These are phyloP conservation scores for Rhabdomys dilectus DNA, from an alignment of 2,113 vertebrate species.

Conservation along the genomic window DNA sequence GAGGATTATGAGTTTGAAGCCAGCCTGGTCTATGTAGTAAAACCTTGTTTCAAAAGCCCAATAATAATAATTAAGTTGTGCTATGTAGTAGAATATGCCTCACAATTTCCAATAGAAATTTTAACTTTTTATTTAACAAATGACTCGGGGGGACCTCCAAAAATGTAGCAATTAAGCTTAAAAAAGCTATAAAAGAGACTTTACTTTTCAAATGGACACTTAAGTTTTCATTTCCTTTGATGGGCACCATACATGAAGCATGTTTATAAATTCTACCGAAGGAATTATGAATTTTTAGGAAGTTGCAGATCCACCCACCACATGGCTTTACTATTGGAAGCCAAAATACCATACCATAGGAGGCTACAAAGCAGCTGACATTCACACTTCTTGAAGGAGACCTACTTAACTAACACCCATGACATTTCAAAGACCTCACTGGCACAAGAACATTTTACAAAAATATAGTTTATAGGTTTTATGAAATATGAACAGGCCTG, in stretches of 20 bases:
- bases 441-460: slow-evolving; percentile 75
- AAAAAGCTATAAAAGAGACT: slow-evolving; percentile 56
- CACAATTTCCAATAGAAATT: slow-evolving; percentile 62
- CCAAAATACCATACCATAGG: slow-evolving; percentile 53
- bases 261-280: slow-evolving; percentile 59
- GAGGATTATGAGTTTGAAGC: background rate
- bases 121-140: slow-evolving; percentile 66
- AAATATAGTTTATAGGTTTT: slow-evolving; percentile 81
- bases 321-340: slow-evolving; percentile 28
- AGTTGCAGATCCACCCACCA: slow-evolving; percentile 8
- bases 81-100: slow-evolving; percentile 33
- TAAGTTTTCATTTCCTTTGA: slow-evolving; percentile 49
- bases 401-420: slow-evolving; percentile 66
- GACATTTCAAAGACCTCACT: slow-evolving; percentile 75
- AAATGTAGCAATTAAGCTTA: slow-evolving; percentile 54
- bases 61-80: slow-evolving; percentile 33
- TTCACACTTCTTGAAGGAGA: slow-evolving; percentile 78
- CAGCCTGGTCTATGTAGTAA: background rate
- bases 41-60: background rate
- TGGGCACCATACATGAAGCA: slow-evolving; percentile 46
- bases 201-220: slow-evolving; percentile 54
- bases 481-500: slow-evolving; percentile 82
- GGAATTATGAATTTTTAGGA: slow-evolving; percentile 35
- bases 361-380: slow-evolving; percentile 74
- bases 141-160: slow-evolving; percentile 58